These are phyloP conservation scores for Dinocampus coccinellae DNA, from an alignment of 2,888 invertebrate species.

Conservation along the genomic window DNA sequence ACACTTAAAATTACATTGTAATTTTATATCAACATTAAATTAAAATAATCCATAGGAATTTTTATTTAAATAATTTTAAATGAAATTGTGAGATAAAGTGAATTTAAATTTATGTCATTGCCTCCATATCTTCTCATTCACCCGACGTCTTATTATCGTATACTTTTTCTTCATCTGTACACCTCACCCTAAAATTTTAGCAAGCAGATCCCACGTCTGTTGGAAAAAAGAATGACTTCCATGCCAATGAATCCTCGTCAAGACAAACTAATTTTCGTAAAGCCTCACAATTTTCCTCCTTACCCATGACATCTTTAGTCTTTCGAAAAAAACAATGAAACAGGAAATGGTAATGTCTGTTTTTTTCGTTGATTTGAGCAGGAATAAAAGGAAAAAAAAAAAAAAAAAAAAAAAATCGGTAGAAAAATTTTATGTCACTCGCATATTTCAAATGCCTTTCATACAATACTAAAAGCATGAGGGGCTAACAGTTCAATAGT, in stretches of 20 bases:
- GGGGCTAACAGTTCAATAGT: constrained; percentile 22
- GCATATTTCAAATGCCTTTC: not conserved
- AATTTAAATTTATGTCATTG: constrained; percentile 13
- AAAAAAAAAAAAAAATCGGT: too few relatives aligned
- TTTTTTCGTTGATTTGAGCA: constrained; percentile 5
- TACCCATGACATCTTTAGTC: not conserved
- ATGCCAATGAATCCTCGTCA: constrained; percentile 2
- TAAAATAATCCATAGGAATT: not conserved
- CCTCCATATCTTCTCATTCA: not conserved
- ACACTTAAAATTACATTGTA: not conserved
- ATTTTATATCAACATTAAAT: too few relatives aligned
- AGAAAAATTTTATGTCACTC: not conserved
- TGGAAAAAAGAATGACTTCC: not conserved
- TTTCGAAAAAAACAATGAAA: constrained; percentile 17
- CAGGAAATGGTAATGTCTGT: constrained; percentile 30
- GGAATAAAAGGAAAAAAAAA: not conserved
- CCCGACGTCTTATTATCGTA: not conserved
- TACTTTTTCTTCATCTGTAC: not conserved
- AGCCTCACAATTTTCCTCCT: not conserved
- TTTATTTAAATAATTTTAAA: not conserved
- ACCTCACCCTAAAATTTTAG: not conserved
- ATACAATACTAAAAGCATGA: constrained; percentile 20
- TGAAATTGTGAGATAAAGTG: constrained; percentile 9
- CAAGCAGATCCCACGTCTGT: not conserved
- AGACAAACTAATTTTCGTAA: constrained; percentile 4